Conservation (phyloP, 2,113 vertebrate genomes). For the Syngnathus floridae region DNA sequence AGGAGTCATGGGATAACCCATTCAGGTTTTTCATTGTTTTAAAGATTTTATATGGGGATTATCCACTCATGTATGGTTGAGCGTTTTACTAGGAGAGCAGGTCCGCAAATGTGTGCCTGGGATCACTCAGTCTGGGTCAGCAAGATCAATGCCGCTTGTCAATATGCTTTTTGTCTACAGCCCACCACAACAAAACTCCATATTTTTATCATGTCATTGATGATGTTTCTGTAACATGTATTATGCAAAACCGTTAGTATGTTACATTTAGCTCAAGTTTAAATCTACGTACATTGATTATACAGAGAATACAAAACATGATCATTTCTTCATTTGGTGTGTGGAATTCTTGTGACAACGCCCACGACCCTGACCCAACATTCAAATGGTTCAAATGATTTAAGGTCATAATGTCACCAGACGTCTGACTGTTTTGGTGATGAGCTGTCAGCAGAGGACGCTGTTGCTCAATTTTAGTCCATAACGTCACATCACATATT, state of each 20-base stretch:
- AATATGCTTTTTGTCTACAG: slow-evolving; percentile 11
- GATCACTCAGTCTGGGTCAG: slow-evolving; percentile 16
- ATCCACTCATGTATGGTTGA: background rate
- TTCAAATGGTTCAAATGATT: background rate
- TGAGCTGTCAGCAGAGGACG: slow-evolving; percentile 11
- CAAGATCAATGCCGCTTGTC: slow-evolving; percentile 35
- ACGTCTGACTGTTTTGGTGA: background rate
- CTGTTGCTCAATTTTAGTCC: background rate
- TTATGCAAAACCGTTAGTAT: no score
- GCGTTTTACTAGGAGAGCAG: slow-evolving; percentile 17
- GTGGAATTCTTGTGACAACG: background rate
- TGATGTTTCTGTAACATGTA: no score
- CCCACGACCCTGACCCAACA: no score
- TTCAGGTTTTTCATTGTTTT: no score
- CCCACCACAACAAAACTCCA: background rate
- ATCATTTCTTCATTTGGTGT: background rate
- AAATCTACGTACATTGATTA: background rate
- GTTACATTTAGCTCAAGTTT: no score
- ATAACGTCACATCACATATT: no score
- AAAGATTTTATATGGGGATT: no score
- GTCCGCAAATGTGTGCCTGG: slow-evolving; percentile 15
- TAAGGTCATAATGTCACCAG: background rate
- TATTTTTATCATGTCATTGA: no score
- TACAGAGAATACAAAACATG: background rate
- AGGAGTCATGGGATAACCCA: no score